Percentiles rank a stretch among this genome's conserved stretches.
Conservation (phyloP, 2,113 vertebrate species). For the Artemisiospiza belli region DNA sequence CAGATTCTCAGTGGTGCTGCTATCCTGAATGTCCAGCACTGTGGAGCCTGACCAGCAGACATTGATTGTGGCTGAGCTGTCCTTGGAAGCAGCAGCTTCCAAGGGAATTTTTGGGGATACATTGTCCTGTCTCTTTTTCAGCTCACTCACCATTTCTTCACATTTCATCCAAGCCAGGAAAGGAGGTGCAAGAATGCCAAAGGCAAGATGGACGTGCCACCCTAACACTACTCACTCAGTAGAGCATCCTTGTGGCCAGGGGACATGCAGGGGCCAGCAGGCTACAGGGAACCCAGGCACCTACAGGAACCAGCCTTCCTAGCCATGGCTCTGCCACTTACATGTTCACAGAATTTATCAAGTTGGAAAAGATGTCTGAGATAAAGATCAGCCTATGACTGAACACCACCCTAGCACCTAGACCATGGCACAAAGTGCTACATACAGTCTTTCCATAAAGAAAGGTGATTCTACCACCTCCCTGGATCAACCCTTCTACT, state of each 20-base stretch:
- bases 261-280: fast-evolving
- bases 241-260: not conserved
- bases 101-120: no score
- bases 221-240: not conserved
- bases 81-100: not conserved
- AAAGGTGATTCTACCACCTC: fast-evolving
- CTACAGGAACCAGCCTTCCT: not conserved
- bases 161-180: not conserved
- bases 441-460: not conserved
- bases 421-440: not conserved
- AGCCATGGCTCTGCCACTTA: fast-evolving
- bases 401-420: not conserved
- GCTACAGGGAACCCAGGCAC: not conserved
- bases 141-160: not conserved
- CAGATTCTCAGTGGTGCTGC: fast-evolving
- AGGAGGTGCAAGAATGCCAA: fast-evolving
- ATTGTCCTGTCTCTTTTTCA: not conserved
- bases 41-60: not conserved
- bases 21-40: no score
- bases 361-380: not conserved
- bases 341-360: not conserved
- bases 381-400: not conserved
- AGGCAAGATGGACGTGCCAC: not conserved
- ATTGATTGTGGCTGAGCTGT: not conserved
- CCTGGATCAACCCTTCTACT: fast-evolving